These are phyloP conservation scores for Schlechtendalia chinensis DNA, from an alignment of 1,140 invertebrate genomes.

Conservation along the genomic window DNA sequence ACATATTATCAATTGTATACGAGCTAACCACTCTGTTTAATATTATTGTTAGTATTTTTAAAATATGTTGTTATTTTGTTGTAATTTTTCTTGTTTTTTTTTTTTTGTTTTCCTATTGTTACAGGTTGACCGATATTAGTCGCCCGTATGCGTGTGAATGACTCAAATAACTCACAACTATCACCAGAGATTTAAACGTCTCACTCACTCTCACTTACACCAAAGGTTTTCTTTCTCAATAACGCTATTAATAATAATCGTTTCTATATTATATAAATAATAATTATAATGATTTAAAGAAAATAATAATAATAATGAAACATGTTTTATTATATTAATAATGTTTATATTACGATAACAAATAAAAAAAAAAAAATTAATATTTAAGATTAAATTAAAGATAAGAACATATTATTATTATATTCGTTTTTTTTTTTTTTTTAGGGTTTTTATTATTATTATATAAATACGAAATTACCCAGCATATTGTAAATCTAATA, in stretches of 20 bases:
- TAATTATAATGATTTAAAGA: conserved; percentile 37
- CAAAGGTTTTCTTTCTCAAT: conserved; percentile 49
- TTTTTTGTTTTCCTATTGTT: neutral
- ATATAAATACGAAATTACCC: conserved; percentile 27
- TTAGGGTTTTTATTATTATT: conserved; percentile 32
- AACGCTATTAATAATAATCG: conserved; percentile 47
- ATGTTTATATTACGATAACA: conserved; percentile 48
- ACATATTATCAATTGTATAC: neutral
- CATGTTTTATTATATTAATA: conserved; percentile 47
- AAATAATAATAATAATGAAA: conserved; percentile 22
- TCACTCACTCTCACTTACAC: conserved; percentile 49
- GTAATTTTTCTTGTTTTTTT: neutral
- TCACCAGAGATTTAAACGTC: conserved; percentile 42
- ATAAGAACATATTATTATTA: conserved; percentile 45
- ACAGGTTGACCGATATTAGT: conserved; percentile 44
- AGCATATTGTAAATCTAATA: conserved; percentile 38
- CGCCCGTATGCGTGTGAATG: conserved; percentile 41
- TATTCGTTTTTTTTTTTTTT: conserved; percentile 38
- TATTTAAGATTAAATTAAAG: conserved; percentile 39
- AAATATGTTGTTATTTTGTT: neutral
- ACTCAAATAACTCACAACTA: conserved; percentile 47
- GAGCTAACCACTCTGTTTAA: too few species aligned
- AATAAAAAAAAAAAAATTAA: conserved; percentile 42
- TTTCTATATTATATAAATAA: conserved; percentile 46
- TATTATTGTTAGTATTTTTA: neutral